Evolutionary conservation across 2,797 vertebrate genomes (phyloP), one percentile per base, ranked within the genome.

Genomic region (Microchirus variegatus): DNA sequence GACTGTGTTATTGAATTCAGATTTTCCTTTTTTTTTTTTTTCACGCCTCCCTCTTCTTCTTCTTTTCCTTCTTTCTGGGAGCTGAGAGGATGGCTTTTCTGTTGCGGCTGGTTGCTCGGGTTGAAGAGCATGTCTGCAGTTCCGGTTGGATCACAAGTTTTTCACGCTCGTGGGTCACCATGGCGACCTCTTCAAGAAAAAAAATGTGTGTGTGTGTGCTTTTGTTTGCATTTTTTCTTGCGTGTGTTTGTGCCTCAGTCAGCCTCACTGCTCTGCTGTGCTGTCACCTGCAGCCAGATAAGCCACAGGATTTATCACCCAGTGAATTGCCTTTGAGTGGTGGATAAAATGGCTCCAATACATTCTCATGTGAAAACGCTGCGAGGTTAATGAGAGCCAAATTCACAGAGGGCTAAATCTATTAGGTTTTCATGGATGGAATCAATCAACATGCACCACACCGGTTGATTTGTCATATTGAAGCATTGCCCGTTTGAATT

Each of bases 381-480:
- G 89, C 59, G 90, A 92, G 92, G 92, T 93, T 92, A 93, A 93
- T 92, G 90, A 91, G 90, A 90, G 91, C 81, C 90, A 90, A 90
- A 91, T 90, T 89, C 89, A 84, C 87, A 87, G 87, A 92, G 83
- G 90, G 88, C 89, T 92, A 93, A 92, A 92, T 93, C 91, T 93
- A 93, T 92, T 93, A 92, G 86, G 83, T 84, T 87, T 90, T 90
- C 88, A 89, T 91, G 87, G 88, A 90, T 77, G 80, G 88, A 93
- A 93, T 93, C 90, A 91, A 92, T 93, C 91, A 93, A 88, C 87
- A 85, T 83, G 88, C 88, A 77, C 80, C 81, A 83, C 86, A 84
- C 78, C 55, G 68, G 73, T 86, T 90, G 87, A 91, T 93, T 90
- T 91, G 91, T 93, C 90, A 91, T 91, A 88, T 89, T 91, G 90